These are phyloP conservation scores for Paramormyrops hopkinsi DNA, from an alignment of 2,797 vertebrate genomes.

Conservation along the genomic window DNA sequence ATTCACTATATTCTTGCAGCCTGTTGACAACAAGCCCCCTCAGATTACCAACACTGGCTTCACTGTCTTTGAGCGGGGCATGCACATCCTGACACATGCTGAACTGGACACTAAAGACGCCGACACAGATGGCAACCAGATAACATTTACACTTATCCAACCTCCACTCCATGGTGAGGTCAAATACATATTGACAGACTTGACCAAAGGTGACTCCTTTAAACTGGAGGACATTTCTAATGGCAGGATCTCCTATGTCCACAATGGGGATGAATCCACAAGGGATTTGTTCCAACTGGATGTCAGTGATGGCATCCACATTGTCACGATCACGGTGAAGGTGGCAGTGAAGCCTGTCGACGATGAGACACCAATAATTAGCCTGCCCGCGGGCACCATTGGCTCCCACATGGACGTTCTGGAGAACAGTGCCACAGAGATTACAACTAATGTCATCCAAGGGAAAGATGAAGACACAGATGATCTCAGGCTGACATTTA, in stretches of 20 bases:
- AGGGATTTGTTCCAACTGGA: slow-evolving; percentile 77
- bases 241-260: slow-evolving; percentile 74
- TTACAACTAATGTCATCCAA: slow-evolving; percentile 78
- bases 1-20: slow-evolving; percentile 82
- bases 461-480: slow-evolving; percentile 76
- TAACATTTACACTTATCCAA: slow-evolving; percentile 77
- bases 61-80: slow-evolving; percentile 67
- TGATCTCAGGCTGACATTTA: slow-evolving; percentile 82
- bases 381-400: slow-evolving; percentile 69
- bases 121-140: slow-evolving; percentile 69
- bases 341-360: slow-evolving; percentile 73
- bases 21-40: slow-evolving; percentile 88
- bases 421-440: slow-evolving; percentile 83
- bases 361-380: slow-evolving; percentile 67
- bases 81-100: slow-evolving; percentile 62
- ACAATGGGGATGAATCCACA: slow-evolving; percentile 69
- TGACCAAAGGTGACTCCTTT: slow-evolving; percentile 68
- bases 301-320: slow-evolving; percentile 80
- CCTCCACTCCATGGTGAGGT: slow-evolving; percentile 73
- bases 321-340: slow-evolving; percentile 77
- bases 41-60: slow-evolving; percentile 89
- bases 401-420: slow-evolving; percentile 82
- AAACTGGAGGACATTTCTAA: slow-evolving; percentile 69
- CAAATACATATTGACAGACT: slow-evolving; percentile 58
- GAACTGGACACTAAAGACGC: slow-evolving; percentile 77